Evolutionary conservation across 1,140 invertebrate species (phyloP), one percentile per base, ranked within the genome.

Genomic region (Macrobrachium rosenbergii): DNA sequence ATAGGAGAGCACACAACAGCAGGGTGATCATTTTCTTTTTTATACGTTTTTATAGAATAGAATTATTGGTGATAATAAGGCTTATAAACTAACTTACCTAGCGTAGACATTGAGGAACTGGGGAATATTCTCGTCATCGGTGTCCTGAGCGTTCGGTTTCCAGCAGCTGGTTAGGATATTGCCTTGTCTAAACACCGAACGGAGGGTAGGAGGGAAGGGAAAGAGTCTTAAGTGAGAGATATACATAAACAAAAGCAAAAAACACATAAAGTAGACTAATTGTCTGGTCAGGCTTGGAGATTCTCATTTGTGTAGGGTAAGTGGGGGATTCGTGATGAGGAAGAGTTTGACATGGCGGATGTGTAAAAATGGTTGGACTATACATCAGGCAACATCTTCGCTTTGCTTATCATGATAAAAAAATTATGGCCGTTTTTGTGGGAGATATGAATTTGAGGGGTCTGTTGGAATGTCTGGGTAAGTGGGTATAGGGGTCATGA

Each of bases 121-220:
- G 19, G 79, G 79, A 1, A 81, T 62, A 6, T 81, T 62, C 14
- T 60, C 79, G 10, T 81, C 62, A 43, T 16, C 60, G 17, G 21
- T 17, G 60, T 81, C 60, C 21, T 63, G 21, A 21, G 58, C 17
- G 28, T 63, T 81, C 62, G 79, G 79, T 62, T 81, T 81, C 79
- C 79, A 81, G 63, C 79, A 81, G 79, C 58, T 81, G 28, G 79
- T 62, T 21, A 81, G 79, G 43, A 81, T 81, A 81, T 81, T 81
- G 59, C 58, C 58, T 81, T 63, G 79, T 81, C 79, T 81, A 81
- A 64, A 81, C 58, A 62, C 58, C 62, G 23, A 81, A 81, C 59
- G 79, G 63, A 62, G 79, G 62, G 23, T 63, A 23, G 79, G 45
- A 63, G 23, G 37, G 63, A 62, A 21, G 79, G 59, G 79, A 45